Conservation (phyloP, 2,797 vertebrate species). For the Tiaroga cobitis region DNA sequence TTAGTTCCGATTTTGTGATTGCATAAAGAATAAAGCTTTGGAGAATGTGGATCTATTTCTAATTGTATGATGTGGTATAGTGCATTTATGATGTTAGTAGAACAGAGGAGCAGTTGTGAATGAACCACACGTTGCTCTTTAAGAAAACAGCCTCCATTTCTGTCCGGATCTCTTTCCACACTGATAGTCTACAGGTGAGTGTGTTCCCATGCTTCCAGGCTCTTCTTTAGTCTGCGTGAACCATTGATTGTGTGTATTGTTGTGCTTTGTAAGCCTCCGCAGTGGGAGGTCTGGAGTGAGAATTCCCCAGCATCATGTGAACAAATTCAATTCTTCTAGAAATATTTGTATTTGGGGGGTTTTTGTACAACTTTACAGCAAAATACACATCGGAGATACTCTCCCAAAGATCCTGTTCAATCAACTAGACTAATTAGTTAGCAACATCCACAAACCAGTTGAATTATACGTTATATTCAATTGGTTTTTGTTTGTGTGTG, state of each 20-base stretch:
- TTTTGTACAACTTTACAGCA: conserved; percentile 15
- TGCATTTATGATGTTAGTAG: background rate
- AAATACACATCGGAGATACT: background rate
- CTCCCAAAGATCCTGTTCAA: background rate
- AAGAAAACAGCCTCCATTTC: background rate
- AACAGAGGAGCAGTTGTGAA: background rate
- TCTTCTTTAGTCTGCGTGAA: conserved; percentile 35
- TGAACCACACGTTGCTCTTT: conserved; percentile 6
- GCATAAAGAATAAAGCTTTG: background rate
- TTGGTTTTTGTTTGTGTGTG: no score
- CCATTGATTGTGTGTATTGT: conserved; percentile 52
- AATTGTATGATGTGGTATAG: background rate
- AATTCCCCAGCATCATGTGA: conserved; percentile 43
- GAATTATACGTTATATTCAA: no score
- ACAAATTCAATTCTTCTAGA: conserved; percentile 22
- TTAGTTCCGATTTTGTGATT: conserved; percentile 12
- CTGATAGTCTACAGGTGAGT: conserved; percentile 35
- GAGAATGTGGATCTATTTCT: background rate
- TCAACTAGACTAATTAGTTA: background rate
- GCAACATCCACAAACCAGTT: background rate
- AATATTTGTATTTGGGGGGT: conserved; percentile 4
- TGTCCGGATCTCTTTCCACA: background rate
- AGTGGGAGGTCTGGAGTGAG: conserved; percentile 38
- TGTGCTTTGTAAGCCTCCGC: conserved; percentile 25
- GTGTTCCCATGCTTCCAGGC: conserved; percentile 40